Evolutionary conservation across 2,888 invertebrate genomes (phyloP).

Genomic region (Agonopterix alstromeriana): DNA sequence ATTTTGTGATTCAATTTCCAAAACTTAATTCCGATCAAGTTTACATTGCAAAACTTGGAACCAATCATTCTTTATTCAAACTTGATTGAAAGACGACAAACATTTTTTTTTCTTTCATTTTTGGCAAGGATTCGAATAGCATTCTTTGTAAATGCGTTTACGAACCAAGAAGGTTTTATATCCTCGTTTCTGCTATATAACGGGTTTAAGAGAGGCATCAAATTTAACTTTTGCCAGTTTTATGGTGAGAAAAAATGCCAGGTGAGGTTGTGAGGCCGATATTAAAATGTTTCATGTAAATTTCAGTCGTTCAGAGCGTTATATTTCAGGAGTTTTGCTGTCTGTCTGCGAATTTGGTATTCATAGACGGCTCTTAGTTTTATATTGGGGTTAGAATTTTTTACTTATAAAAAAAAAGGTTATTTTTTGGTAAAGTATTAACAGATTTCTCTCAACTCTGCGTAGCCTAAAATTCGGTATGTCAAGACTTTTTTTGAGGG

Average conservation of each 20-base stretch:
- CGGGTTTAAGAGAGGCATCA: constrained; percentile 41
- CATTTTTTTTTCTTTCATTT: constrained; percentile 8
- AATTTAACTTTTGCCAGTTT: constrained; percentile 49
- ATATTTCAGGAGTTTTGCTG: constrained; percentile 60
- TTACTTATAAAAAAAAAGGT: background rate
- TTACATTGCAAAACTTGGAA: constrained; percentile 20
- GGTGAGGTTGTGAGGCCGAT: constrained; percentile 53
- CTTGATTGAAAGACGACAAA: constrained; percentile 33
- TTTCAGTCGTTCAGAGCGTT: constrained; percentile 44
- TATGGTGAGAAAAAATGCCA: constrained; percentile 69
- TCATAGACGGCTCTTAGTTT: constrained; percentile 64
- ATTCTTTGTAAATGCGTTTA: constrained; percentile 24
- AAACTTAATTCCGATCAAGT: constrained; percentile 16
- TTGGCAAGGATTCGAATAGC: constrained; percentile 29
- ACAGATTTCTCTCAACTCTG: too few species aligned
- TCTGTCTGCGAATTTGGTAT: constrained; percentile 64
- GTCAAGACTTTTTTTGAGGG: too few species aligned
- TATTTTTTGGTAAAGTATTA: too few species aligned
- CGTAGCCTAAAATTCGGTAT: too few species aligned
- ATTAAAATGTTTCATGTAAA: constrained; percentile 77
- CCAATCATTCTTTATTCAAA: constrained; percentile 26
- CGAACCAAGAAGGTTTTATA: constrained; percentile 31
- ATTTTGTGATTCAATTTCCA: constrained; percentile 1
- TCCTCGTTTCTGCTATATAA: constrained; percentile 30
- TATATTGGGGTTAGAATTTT: constrained; percentile 39